Conservation (phyloP, 2,888 invertebrate genomes). For the Rhodophaea formosa region DNA sequence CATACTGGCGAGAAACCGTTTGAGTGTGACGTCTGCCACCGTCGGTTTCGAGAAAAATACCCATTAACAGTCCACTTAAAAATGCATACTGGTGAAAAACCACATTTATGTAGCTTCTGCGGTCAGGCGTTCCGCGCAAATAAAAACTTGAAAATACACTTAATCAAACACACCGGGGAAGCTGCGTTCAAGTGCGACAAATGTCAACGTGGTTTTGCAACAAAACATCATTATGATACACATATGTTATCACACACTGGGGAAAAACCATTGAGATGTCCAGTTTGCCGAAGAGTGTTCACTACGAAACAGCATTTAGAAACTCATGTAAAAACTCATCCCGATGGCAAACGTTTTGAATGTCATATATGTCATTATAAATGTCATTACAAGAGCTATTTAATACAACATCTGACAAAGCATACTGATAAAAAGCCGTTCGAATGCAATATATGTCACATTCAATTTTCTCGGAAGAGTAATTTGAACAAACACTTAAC, state of each 20-base stretch:
- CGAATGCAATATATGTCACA: conserved; percentile 14
- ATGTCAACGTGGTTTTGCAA: conserved; percentile 5
- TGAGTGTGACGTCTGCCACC: conserved; percentile 8
- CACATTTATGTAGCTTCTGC: background rate
- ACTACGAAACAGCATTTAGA: conserved; percentile 10
- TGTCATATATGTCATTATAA: conserved; percentile 17
- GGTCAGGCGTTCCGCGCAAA: conserved; percentile 4
- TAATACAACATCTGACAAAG: conserved; percentile 2
- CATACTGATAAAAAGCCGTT: conserved; percentile 17
- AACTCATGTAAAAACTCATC: conserved; percentile 12
- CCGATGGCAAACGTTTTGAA: conserved; percentile 15
- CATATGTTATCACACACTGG: conserved; percentile 1
- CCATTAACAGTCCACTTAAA: conserved; percentile 7
- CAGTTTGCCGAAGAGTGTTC: conserved; percentile 4
- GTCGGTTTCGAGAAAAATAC: conserved; percentile 7
- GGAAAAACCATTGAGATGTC: conserved; percentile 12
- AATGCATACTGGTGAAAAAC: conserved; percentile 5
- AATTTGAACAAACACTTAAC: conserved; percentile 15
- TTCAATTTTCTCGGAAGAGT: conserved; percentile 10
- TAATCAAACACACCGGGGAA: conserved; percentile 2
- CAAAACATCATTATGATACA: background rate
- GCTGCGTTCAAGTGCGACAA: conserved; percentile 12
- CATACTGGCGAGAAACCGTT: conserved; percentile 10
- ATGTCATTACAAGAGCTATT: conserved; percentile 6
- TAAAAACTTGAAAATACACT: conserved; percentile 9